phyloP scores from a whole-genome alignment of 2,888 invertebrate genomes.

The Andrena bicolor region DNA sequence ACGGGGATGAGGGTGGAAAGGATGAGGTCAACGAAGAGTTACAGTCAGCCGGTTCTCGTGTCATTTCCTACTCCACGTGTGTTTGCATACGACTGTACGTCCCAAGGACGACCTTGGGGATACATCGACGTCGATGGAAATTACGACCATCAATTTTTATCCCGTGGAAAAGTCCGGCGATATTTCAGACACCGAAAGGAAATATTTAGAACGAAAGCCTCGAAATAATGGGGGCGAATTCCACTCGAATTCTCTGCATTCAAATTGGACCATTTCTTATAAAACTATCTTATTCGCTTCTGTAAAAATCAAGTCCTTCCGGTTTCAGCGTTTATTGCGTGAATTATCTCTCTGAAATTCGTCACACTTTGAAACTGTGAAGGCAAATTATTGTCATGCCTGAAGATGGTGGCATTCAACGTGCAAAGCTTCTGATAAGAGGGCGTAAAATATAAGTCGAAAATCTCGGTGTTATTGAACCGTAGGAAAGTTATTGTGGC shows the following conservation, averaged over 20 bases:
- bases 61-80: constrained; percentile 40
- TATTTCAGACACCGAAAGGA: constrained; percentile 19
- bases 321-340: no score
- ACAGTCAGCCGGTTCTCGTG: constrained; percentile 43
- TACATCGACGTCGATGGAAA: constrained; percentile 34
- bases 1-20: constrained; percentile 45
- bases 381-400: no score
- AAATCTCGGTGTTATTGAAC: constrained; percentile 1
- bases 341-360: no score
- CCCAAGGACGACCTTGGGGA: constrained; percentile 32
- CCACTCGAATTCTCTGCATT: no score
- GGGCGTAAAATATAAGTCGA: not conserved
- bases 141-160: constrained; percentile 30
- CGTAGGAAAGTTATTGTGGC: constrained; percentile 16
- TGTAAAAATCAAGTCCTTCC: no score
- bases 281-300: no score
- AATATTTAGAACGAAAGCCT: constrained; percentile 9
- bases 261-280: no score
- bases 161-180: constrained; percentile 12
- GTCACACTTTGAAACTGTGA: no score
- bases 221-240: constrained; percentile 3
- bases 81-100: constrained; percentile 14
- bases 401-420: no score
- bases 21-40: constrained; percentile 58
- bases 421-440: no score